Conservation (phyloP, 2,888 invertebrate genomes). For the Noctua janthe region DNA sequence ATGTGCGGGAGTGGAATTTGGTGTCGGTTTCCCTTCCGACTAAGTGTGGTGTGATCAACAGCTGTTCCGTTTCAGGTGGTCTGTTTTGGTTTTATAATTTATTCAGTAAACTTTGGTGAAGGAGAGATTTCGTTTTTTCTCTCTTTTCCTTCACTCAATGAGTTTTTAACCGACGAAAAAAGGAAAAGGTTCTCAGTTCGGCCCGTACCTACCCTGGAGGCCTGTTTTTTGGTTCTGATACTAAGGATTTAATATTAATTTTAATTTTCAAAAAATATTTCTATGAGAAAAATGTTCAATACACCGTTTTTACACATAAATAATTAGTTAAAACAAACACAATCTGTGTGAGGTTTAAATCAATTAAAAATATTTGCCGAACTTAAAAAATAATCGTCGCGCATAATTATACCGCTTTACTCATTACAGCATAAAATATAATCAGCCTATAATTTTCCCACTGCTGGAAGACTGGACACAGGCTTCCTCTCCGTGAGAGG, state of each 20-base stretch:
- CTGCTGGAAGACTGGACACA: neutral
- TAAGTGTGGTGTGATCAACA: constrained; percentile 26
- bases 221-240: too few species aligned
- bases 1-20: constrained; percentile 26
- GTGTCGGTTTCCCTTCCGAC: constrained; percentile 21
- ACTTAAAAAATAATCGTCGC: neutral
- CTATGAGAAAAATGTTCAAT: too few species aligned
- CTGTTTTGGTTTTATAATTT: constrained; percentile 1
- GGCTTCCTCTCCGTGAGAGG: too few species aligned
- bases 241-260: too few species aligned
- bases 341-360: neutral
- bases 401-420: neutral
- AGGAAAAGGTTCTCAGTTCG: neutral
- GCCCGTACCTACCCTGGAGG: too few species aligned
- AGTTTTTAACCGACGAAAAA: neutral
- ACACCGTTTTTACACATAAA: too few species aligned
- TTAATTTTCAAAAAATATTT: too few species aligned
- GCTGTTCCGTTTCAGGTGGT: neutral
- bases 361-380: neutral
- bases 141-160: neutral
- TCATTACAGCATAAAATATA: neutral
- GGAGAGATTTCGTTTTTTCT: neutral
- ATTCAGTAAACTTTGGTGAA: neutral
- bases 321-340: too few species aligned
- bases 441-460: neutral